Evolutionary conservation across 1,140 invertebrate species (phyloP).

Genomic region (Drosophila ficusphila): DNA sequence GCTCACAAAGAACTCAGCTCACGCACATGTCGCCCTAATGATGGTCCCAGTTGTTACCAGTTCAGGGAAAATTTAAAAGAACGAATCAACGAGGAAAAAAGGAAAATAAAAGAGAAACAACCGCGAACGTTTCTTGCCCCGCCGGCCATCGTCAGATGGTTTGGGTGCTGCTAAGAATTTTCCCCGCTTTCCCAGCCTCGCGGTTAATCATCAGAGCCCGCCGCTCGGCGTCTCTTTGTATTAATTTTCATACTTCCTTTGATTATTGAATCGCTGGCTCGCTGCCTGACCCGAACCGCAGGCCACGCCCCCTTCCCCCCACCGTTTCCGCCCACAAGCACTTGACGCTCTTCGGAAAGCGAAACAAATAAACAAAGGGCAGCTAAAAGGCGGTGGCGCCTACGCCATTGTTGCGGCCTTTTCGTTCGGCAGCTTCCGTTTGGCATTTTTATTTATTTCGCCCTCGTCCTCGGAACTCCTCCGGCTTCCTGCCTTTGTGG

Average conservation of each 20-base stretch:
- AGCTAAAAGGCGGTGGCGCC: slow-evolving; percentile 51
- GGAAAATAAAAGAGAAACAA: slow-evolving; percentile 28
- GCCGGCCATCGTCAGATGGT: slow-evolving; percentile 30
- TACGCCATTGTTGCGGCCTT: slow-evolving; percentile 32
- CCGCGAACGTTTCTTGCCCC: slow-evolving; percentile 47
- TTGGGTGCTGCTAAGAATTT: slow-evolving; percentile 35
- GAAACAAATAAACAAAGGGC: slow-evolving; percentile 73
- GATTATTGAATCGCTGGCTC: slow-evolving; percentile 65
- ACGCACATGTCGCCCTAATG: slow-evolving; percentile 55
- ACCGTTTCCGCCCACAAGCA: slow-evolving; percentile 4
- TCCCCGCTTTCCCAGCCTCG: slow-evolving; percentile 11
- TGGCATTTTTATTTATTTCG: slow-evolving; percentile 48
- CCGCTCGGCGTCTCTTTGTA: slow-evolving; percentile 55
- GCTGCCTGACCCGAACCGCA: neutral
- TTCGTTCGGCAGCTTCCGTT: slow-evolving; percentile 59
- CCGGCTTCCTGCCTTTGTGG: slow-evolving; percentile 9
- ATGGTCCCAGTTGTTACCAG: slow-evolving; percentile 62
- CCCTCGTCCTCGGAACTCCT: neutral
- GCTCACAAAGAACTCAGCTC: slow-evolving; percentile 23
- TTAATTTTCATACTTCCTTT: slow-evolving; percentile 73
- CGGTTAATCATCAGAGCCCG: slow-evolving; percentile 31
- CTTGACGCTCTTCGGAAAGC: slow-evolving; percentile 48
- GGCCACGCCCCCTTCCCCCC: neutral
- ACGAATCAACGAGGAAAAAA: slow-evolving; percentile 44
- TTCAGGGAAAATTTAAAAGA: slow-evolving; percentile 59